phyloP scores from a whole-genome alignment of 2,113 vertebrate species.

The Tricholaema leucomelas region DNA sequence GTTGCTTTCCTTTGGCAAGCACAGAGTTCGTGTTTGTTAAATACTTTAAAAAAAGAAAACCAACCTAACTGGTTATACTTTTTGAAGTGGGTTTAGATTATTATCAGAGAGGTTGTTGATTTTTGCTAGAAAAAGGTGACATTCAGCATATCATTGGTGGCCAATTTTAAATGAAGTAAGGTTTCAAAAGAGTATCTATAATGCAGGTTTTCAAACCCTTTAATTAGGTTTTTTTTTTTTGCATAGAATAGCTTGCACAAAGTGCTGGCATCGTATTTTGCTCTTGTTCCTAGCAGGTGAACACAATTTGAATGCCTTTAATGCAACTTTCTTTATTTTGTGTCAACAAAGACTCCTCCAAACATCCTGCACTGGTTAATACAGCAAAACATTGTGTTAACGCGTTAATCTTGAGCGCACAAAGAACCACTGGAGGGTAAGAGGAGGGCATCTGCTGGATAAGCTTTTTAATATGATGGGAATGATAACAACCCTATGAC shows the following conservation, averaged over 20 bases:
- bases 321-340: conserved; percentile 75
- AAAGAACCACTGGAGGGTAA: conserved; percentile 75
- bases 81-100: conserved; percentile 79
- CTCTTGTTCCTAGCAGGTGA: conserved; percentile 64
- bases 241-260: conserved; percentile 53
- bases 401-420: conserved; percentile 74
- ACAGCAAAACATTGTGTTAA: conserved; percentile 62
- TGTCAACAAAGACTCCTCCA: conserved; percentile 75
- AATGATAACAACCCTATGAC: conserved; percentile 66
- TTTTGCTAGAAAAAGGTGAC: conserved; percentile 85
- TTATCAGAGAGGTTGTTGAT: conserved; percentile 90
- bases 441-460: conserved; percentile 82
- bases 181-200: conserved; percentile 66
- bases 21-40: conserved; percentile 78
- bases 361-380: conserved; percentile 55
- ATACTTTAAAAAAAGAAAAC: conserved; percentile 68
- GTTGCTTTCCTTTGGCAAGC: conserved; percentile 53
- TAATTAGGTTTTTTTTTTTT: conserved; percentile 78
- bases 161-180: conserved; percentile 70
- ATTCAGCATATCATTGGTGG: conserved; percentile 76
- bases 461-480: conserved; percentile 79
- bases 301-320: conserved; percentile 76
- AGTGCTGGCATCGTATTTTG: conserved; percentile 70
- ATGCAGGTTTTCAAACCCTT: conserved; percentile 34
- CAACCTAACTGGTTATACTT: not conserved